phyloP scores from a whole-genome alignment of 2,888 invertebrate genomes.

The Tenthredo mesomela region DNA sequence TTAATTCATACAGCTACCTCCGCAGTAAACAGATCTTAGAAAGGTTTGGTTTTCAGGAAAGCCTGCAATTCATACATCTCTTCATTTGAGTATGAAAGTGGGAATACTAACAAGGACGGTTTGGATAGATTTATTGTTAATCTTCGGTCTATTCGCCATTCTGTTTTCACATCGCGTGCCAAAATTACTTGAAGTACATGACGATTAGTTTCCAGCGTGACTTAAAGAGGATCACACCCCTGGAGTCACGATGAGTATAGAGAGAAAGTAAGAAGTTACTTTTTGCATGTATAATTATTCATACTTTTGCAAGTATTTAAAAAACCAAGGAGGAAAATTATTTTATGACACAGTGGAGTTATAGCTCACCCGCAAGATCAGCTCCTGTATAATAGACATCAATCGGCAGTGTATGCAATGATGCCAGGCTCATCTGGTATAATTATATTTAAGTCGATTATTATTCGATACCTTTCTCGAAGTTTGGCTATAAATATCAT shows the following conservation, averaged over 20 bases:
- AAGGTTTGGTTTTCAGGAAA: neutral
- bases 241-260: no score
- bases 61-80: neutral
- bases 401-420: neutral
- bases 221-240: neutral
- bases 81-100: neutral
- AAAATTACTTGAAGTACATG: neutral
- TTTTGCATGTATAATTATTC: no score
- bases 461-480: conserved; percentile 32
- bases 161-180: neutral
- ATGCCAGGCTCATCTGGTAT: neutral
- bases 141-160: neutral
- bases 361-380: no score
- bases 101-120: neutral
- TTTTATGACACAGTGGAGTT: no score
- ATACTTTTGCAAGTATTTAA: no score
- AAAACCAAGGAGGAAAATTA: no score
- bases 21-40: neutral
- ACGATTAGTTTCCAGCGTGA: neutral
- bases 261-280: no score
- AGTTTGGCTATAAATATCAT: conserved; percentile 37
- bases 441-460: conserved; percentile 21
- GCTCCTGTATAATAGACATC: no score
- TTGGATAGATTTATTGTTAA: neutral
- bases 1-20: neutral